Conservation (phyloP, 1,140 invertebrate species). For the Bilobella aurantiaca region DNA sequence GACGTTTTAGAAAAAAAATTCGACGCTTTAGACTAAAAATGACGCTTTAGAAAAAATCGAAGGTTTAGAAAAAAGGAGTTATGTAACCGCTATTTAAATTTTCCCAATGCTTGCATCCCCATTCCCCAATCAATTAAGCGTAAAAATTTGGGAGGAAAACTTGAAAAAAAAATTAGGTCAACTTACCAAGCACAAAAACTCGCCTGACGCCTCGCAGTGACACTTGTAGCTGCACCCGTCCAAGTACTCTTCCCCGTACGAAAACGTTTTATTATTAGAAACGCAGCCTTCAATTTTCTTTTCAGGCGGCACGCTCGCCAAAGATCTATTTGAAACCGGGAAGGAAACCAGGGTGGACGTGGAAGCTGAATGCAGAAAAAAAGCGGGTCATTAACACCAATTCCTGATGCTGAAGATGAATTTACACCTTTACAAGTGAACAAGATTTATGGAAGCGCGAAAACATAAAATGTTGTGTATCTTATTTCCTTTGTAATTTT, state of each 20-base stretch:
- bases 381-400: too few relatives aligned
- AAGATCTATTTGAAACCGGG: slow-evolving; percentile 11
- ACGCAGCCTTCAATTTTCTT: slow-evolving; percentile 37
- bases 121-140: too few relatives aligned
- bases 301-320: slow-evolving; percentile 3
- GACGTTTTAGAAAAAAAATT: not conserved
- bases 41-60: too few relatives aligned
- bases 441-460: too few relatives aligned
- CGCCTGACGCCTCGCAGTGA: slow-evolving; percentile 38
- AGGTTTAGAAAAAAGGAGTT: too few relatives aligned
- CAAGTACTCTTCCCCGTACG: slow-evolving; percentile 39
- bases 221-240: slow-evolving; percentile 41
- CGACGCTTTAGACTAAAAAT: not conserved
- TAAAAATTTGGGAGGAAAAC: too few relatives aligned
- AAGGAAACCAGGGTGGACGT: not conserved
- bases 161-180: not conserved
- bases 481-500: too few relatives aligned
- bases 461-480: too few relatives aligned
- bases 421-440: too few relatives aligned
- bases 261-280: slow-evolving; percentile 38
- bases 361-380: too few relatives aligned
- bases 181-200: slow-evolving; percentile 39
- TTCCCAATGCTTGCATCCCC: too few relatives aligned
- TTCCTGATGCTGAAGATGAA: too few relatives aligned
- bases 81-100: not conserved